Evolutionary conservation across 2,888 invertebrate species (phyloP), one percentile per base, ranked within the genome.

Genomic region (Drosophila crucigera): DNA sequence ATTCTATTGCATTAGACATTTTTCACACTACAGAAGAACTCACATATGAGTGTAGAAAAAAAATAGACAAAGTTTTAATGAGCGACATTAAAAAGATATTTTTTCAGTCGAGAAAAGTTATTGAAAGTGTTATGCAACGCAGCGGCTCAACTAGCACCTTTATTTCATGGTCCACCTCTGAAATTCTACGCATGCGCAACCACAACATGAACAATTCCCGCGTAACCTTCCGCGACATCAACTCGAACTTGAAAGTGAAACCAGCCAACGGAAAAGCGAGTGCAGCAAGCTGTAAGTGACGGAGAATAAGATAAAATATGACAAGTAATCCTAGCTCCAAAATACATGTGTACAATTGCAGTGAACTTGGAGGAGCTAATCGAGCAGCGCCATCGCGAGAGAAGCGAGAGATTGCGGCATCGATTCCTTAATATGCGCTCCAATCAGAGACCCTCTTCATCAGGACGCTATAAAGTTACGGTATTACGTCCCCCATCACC

Each of bases 351-450:
- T 1, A 4, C 30, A 10, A 10, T 16, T 28, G 10, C 19, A 90
- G 87, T 89, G 39, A 76, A 83, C 52, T 76, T 91, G 28, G 81
- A 90, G 33, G 82, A 82, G 35, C 56, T 90, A 4, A 90, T 82
- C 11, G 82, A 90, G 37, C 83, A 82, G 28, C 91, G 89, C 4
- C 71, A 78, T 28, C 80, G 60, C 4, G 90, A 91, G 59, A 80
- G 83, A 14, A 67, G 68, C 11, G 89, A 91, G n/a, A 79, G 91
- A 3, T 59, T 82, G 47, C 78, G 91, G 5, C 68, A 84, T 35
- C 89, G 86, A 0, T 85, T 85, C 55, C 64, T 74, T 2, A 72
- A 68, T 35, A 77, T 87, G 68, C 83, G 76, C 1, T 50, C 59
- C 22, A 73, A 55, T 33, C 82, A 68, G 7, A 62, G 54, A 7